Percentiles rank a stretch among this genome's conserved stretches.
These are phyloP conservation scores for Misgurnus mizolepis DNA, from an alignment of 2,113 vertebrate species.

Conservation along the genomic window DNA sequence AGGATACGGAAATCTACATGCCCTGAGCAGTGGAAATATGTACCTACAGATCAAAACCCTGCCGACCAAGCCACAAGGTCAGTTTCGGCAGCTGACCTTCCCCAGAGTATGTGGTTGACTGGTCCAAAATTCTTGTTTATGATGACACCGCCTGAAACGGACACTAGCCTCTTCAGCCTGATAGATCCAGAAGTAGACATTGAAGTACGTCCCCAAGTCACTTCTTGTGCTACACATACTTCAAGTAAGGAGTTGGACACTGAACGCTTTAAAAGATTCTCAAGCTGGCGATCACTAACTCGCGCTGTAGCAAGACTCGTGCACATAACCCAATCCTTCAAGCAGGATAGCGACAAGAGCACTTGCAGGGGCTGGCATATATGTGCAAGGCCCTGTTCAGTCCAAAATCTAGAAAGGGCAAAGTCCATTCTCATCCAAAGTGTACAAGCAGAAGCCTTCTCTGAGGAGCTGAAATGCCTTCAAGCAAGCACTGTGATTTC, in stretches of 20 bases:
- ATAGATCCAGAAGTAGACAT: not conserved
- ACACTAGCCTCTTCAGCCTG: not conserved
- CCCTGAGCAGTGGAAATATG: not conserved
- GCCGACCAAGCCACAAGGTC: too few relatives aligned
- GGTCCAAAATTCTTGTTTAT: too few relatives aligned
- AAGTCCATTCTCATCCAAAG: not conserved
- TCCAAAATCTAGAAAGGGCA: not conserved
- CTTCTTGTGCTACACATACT: too few relatives aligned
- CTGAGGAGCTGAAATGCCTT: not conserved
- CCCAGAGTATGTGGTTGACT: too few relatives aligned
- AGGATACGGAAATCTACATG: not conserved
- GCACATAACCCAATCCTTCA: not conserved
- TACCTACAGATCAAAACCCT: not conserved
- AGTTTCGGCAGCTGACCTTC: too few relatives aligned
- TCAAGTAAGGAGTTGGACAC: too few relatives aligned
- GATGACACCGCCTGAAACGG: too few relatives aligned
- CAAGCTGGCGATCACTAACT: too few relatives aligned
- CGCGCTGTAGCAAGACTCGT: not conserved
- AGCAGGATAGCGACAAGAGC: not conserved
- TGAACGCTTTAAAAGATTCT: too few relatives aligned
- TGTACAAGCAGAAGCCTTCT: not conserved
- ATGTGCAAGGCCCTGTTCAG: not conserved
- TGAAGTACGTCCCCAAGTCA: not conserved
- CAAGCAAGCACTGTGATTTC: not conserved
- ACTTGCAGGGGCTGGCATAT: constrained; percentile 5